A percentile compares a stretch with the other conserved stretches of the same genome.
Evolutionary conservation across 1,140 invertebrate genomes (phyloP).

Genomic region (Temnothorax nylanderi): DNA sequence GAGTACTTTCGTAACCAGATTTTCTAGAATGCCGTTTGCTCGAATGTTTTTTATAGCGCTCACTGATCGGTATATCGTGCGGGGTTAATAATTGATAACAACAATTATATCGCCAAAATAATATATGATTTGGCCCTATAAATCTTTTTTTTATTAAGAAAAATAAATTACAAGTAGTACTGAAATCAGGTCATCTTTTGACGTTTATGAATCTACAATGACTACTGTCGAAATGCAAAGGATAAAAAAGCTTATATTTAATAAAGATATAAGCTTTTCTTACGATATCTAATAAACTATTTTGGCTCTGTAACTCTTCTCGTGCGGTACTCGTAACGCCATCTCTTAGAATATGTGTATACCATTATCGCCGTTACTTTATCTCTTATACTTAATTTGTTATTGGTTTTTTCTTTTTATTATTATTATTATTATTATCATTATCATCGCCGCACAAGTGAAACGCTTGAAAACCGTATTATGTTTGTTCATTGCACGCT

Average conservation of each 20-base stretch:
- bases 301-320: background rate
- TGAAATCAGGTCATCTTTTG: background rate
- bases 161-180: background rate
- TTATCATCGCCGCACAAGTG: background rate
- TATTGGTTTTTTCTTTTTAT: background rate
- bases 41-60: background rate
- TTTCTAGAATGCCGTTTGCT: background rate
- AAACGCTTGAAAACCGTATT: background rate
- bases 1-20: background rate
- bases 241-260: background rate
- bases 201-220: background rate
- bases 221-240: background rate
- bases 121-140: background rate
- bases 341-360: constrained; percentile 59
- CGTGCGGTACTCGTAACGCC: constrained; percentile 60
- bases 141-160: background rate
- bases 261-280: background rate
- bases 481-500: constrained; percentile 11
- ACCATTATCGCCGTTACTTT: constrained; percentile 41
- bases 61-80: background rate
- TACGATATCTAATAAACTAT: background rate
- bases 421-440: constrained; percentile 12
- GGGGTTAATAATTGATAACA: background rate
- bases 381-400: constrained; percentile 38
- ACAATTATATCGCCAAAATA: background rate